Evolutionary conservation across 2,797 vertebrate species (phyloP).

Genomic region (Poliocrania exsul): DNA sequence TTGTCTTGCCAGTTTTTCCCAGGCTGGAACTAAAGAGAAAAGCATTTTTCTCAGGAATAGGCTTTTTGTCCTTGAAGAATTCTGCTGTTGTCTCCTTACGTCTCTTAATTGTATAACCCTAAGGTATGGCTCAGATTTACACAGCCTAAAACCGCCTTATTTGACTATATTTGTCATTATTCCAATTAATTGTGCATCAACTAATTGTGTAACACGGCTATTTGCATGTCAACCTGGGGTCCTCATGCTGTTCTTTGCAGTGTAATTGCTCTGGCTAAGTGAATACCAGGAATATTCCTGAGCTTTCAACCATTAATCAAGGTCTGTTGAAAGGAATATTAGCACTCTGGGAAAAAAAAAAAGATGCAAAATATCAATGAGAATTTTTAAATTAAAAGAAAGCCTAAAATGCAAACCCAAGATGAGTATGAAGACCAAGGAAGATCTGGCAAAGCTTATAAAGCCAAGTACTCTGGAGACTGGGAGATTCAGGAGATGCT

Average conservation of each 20-base stretch:
- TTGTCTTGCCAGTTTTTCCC: background rate
- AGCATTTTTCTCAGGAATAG: constrained; percentile 36
- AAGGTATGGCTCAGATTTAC: constrained; percentile 58
- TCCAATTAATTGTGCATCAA: constrained; percentile 74
- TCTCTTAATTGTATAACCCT: constrained; percentile 48
- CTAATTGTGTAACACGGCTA: constrained; percentile 69
- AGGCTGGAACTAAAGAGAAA: background rate
- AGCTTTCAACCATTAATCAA: constrained; percentile 59
- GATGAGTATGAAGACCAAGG: background rate
- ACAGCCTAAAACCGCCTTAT: constrained; percentile 54
- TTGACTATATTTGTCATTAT: constrained; percentile 69
- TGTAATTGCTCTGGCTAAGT: constrained; percentile 72
- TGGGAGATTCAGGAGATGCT: background rate
- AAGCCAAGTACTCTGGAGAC: background rate
- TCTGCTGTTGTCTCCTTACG: background rate
- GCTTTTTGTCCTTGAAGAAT: constrained; percentile 56
- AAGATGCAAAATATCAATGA: constrained; percentile 1
- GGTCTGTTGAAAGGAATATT: constrained; percentile 60
- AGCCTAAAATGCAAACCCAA: background rate
- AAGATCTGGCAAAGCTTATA: background rate
- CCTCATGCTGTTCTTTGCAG: constrained; percentile 61
- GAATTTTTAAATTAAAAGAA: constrained; percentile 23
- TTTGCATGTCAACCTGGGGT: constrained; percentile 67
- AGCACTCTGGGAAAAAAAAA: constrained; percentile 7
- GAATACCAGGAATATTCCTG: constrained; percentile 70